Base-by-base conservation (phyloP, 2,888 invertebrate species). In the Ophion ellenae region DNA sequence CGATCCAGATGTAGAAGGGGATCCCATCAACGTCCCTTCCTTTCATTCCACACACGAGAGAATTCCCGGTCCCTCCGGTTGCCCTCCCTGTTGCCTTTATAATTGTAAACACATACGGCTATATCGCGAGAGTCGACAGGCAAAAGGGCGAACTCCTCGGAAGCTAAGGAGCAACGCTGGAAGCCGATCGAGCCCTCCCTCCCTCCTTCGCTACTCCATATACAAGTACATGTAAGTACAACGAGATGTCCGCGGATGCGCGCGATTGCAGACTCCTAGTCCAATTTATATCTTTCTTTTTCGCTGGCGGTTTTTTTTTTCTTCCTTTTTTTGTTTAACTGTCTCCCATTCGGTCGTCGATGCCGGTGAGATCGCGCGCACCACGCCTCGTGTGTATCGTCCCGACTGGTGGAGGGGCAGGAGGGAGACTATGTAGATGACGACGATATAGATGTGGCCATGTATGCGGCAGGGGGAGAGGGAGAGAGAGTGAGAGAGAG, bases 401-500 rank as follows among this genome's bases (percentile, higher is more conserved):
- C 45, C 36, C 5, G 20, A 17, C 69, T 66, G 36, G 66, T 67
- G 53, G 59, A 81, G 69, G 24, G 47, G 47, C 0, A 47, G 47
- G 14, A 10, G 11, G 20, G n/a, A 61, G 20, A 5, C 59, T 32
- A 79, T 82, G 71, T 76, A 85, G 70, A 83, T 85, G 47, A 79
- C 64, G 75, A 40, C 53, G 79, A 83, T 83, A 84, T 83, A 86
- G 87, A 88, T 87, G 86, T 83, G 79, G 14, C 32, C 78, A 79
- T 80, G 73, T 53, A 71, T 53, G 73, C 69, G 63, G 73, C 66
- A 20, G 17, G 14, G 11, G 53, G 53, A 59, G 47, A 53, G 53
- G 61, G 7, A 69, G 74, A 74, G 76, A 36, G 64, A 40, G 81
- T 64, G 20, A 69, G 14, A 47, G 45, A 24, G 47, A 47, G 47